Conservation (phyloP, 2,113 vertebrate species). For the Sclerurus mexicanus region DNA sequence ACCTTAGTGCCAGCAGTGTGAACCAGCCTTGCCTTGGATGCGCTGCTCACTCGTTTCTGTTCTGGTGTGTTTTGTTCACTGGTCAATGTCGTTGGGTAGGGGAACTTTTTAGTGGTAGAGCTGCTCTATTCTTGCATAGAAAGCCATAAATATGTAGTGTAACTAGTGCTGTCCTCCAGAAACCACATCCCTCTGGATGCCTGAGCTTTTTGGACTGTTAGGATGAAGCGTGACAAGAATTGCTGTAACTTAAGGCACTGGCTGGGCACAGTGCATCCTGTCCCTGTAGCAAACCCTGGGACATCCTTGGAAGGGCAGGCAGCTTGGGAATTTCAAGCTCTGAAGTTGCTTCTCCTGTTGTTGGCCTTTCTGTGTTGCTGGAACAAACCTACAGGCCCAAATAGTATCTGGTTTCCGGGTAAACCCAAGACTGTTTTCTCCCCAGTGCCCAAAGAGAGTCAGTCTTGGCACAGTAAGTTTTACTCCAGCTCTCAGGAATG, state of each 20-base stretch:
- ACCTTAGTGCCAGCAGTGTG: slow-evolving; percentile 65
- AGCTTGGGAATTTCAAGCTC: neutral
- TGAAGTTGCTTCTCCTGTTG: neutral
- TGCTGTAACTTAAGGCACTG: neutral
- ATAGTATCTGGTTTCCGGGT: neutral
- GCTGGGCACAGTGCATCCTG: neutral
- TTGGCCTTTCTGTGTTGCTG: neutral
- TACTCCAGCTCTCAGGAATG: neutral
- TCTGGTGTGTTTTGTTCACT: neutral
- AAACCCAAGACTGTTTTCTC: neutral
- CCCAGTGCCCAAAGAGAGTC: neutral
- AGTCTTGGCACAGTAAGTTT: neutral
- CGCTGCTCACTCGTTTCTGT: slow-evolving; percentile 35
- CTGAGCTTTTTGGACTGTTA: neutral
- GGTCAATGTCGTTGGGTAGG: neutral
- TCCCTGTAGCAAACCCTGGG: neutral
- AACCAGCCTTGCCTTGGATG: slow-evolving; percentile 57
- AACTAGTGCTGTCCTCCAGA: neutral
- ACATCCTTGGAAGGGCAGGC: neutral
- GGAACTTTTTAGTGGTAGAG: neutral
- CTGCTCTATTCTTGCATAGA: neutral
- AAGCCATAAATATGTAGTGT: neutral
- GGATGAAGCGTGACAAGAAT: neutral
- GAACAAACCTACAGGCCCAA: neutral
- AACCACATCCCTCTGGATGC: neutral